Base-by-base conservation (phyloP, 2,888 invertebrate genomes). In the Silvanus unidentatus region DNA sequence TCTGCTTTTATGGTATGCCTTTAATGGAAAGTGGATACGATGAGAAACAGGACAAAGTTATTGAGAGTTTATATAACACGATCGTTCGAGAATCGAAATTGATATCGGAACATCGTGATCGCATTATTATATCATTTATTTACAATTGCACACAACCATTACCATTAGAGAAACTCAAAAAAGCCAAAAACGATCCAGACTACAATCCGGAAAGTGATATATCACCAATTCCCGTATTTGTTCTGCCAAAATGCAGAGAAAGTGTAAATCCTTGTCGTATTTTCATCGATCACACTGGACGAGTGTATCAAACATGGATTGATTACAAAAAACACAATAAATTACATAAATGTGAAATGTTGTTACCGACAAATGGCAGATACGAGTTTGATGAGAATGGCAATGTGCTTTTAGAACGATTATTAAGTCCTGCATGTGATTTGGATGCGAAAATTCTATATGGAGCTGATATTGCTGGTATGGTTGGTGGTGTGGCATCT, bases 241-340 rank as follows among this genome's bases (percentile, higher is more conserved):
- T 67, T 2, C 42, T 70, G 29, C 55, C 68, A 36, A 69, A 68
- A 57, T 71, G 71, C 44, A 53, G 58, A 38, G 53, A 52, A 10
- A 55, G 57, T 36, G 14, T 37, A 16, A 42, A 60, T 46, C 54
- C 66, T 1, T 70, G 70, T 45, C 56, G 67, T n/a, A 50, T 67
- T 16, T 62, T 68, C 43, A 59, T 70, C 9, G 70, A 70, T 51
- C 50, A 63, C 36, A 55, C 46, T 22, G 55, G 58, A n/a, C 70
- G 80, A 46, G 75, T 77, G 1, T 80, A 80, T 50, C 64, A 73
- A 5, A 66, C 68, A 40, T 80, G 80, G 80, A 56, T 70, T n/a
- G 70, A 74, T 1, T 80, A 76, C 62, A 61, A 79, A 43, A 62
- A 59, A 10, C 64, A 74, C 36, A 80, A 80, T 58, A 77, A 76